A percentile compares a stretch with the other conserved stretches of the same genome.
Conservation (phyloP, 2,888 invertebrate species). For the Zhuqinia jingwanae region DNA sequence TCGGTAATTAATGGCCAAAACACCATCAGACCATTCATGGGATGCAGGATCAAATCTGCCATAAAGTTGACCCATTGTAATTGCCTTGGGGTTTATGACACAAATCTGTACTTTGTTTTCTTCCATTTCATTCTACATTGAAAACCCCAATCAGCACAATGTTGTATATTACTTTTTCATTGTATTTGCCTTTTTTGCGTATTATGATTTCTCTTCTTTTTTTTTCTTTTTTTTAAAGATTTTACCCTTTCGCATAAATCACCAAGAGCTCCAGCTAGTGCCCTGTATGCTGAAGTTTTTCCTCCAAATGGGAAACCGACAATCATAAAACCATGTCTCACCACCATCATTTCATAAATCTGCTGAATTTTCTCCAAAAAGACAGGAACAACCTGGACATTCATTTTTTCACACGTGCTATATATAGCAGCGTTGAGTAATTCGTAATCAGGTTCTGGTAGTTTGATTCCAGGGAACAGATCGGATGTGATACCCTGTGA, state of each 20-base stretch:
- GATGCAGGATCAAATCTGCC: conserved; percentile 95
- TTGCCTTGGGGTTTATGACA: conserved; percentile 92
- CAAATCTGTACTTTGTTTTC: conserved; percentile 90
- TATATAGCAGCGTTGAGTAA: conserved; percentile 88
- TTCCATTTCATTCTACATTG: conserved; percentile 84
- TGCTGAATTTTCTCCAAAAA: conserved; percentile 94
- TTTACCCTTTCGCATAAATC: conserved; percentile 86
- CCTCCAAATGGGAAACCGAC: too few species aligned
- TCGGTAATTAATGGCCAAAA: conserved; percentile 90
- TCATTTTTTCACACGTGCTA: conserved; percentile 85
- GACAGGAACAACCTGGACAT: conserved; percentile 88
- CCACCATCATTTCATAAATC: too few species aligned
- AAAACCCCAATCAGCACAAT: too few species aligned
- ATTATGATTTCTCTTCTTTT: too few species aligned
- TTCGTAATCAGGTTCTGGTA: conserved; percentile 90
- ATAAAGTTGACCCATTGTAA: conserved; percentile 93
- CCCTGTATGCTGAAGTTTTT: too few species aligned
- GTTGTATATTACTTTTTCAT: too few species aligned
- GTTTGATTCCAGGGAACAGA: too few species aligned
- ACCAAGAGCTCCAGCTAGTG: conserved; percentile 90
- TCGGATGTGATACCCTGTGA: too few species aligned
- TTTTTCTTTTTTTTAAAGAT: not conserved
- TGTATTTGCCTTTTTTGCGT: too few species aligned
- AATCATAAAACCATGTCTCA: too few species aligned
- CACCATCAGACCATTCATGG: conserved; percentile 94